phyloP scores from a whole-genome alignment of 2,888 invertebrate species.

The Dione juno region DNA sequence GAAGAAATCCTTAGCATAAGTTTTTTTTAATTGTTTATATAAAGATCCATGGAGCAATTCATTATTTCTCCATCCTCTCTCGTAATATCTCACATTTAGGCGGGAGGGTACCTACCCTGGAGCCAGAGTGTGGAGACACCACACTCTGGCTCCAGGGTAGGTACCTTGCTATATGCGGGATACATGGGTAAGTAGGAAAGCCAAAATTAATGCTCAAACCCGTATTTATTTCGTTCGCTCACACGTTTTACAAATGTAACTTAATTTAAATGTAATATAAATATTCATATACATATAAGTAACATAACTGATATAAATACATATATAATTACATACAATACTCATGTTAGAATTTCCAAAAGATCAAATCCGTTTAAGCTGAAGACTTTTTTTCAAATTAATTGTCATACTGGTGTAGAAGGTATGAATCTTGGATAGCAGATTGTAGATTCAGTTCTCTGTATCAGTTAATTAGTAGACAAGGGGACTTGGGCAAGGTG shows the following conservation, averaged over 20 bases:
- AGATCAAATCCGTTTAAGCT: too few species aligned
- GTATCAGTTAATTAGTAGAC: background rate
- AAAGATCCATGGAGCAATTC: too few species aligned
- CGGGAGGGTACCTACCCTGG: too few species aligned
- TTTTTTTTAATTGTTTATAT: too few species aligned
- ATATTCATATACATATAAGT: constrained; percentile 28
- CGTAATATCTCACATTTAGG: too few species aligned
- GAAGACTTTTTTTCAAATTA: too few species aligned
- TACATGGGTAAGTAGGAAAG: constrained; percentile 28
- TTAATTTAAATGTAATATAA: constrained; percentile 47
- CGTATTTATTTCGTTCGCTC: constrained; percentile 62
- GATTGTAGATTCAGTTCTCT: background rate
- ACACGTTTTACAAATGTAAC: constrained; percentile 64
- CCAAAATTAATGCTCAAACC: constrained; percentile 50
- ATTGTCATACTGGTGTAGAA: background rate
- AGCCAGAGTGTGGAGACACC: too few species aligned
- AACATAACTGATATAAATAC: background rate
- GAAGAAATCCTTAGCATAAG: too few species aligned
- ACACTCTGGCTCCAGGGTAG: too few species aligned
- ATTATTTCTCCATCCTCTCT: too few species aligned
- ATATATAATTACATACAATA: background rate
- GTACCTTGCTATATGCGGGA: background rate
- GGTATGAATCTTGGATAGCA: too few species aligned
- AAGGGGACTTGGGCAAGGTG: background rate
- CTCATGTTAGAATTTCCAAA: too few species aligned